Conservation (phyloP, 2,888 invertebrate genomes). For the Troilus luridus region DNA sequence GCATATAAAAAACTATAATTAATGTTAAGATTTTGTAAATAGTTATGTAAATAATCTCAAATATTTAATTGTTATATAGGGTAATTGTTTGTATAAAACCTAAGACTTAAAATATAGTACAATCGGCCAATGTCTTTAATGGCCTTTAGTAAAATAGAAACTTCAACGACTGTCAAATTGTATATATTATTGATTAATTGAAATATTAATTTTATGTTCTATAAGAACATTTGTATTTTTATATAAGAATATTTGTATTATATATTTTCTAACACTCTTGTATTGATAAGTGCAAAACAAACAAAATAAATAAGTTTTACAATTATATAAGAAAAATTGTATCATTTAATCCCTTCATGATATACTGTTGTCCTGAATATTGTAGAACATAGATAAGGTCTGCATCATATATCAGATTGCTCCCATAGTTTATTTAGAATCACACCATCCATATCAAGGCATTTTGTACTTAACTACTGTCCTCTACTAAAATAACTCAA, state of each 20-base stretch:
- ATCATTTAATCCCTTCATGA: not conserved
- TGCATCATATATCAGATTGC: too few species aligned
- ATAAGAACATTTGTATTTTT: not conserved
- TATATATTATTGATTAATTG: slow-evolving; percentile 4
- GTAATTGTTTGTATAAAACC: not conserved
- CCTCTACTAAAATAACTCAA: too few species aligned
- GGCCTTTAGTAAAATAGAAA: not conserved
- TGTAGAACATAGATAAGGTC: not conserved
- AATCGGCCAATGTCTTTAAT: not conserved
- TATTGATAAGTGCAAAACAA: not conserved
- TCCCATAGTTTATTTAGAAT: too few species aligned
- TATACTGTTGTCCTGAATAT: not conserved
- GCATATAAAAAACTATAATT: not conserved
- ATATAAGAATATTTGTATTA: not conserved
- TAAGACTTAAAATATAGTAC: not conserved
- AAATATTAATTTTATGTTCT: not conserved
- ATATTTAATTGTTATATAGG: not conserved
- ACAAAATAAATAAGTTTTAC: not conserved
- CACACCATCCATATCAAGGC: too few species aligned
- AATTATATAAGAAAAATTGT: not conserved
- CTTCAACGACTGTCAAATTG: not conserved
- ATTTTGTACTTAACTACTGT: too few species aligned
- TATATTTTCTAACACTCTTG: not conserved
- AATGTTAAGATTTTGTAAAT: not conserved
- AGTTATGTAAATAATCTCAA: not conserved